Percentiles rank a stretch among this genome's conserved stretches.
phyloP scores from a whole-genome alignment of 92 coral and sea anemone species.

The Scolanthus callimorphus region DNA sequence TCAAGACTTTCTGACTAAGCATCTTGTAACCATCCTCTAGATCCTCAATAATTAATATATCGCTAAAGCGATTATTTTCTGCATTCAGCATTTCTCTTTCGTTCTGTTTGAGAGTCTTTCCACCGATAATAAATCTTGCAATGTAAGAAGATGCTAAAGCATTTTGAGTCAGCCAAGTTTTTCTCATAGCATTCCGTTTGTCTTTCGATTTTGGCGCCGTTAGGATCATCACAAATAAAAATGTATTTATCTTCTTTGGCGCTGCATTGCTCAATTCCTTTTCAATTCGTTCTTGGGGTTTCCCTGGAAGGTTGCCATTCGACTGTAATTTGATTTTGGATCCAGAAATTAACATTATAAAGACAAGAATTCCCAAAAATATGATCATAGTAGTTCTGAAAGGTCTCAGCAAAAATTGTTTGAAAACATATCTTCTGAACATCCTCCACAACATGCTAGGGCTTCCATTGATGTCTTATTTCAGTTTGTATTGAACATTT shows the following conservation, averaged over 20 bases:
- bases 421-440: conserved; percentile 33
- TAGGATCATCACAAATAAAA: conserved; percentile 65
- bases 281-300: too few relatives aligned
- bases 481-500: too few relatives aligned
- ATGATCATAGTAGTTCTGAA: conserved; percentile 26
- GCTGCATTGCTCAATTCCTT: too few relatives aligned
- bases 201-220: conserved; percentile 85
- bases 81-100: conserved; percentile 26
- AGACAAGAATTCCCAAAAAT: conserved; percentile 9
- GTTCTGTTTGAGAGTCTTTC: conserved; percentile 31
- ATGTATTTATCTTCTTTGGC: conserved; percentile 26
- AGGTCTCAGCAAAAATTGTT: conserved; percentile 28
- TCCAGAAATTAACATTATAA: conserved; percentile 9
- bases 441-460: conserved; percentile 6
- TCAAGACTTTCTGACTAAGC: conserved; percentile 71
- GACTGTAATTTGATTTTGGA: too few relatives aligned
- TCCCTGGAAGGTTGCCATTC: too few relatives aligned
- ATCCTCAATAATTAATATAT: conserved; percentile 67
- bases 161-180: conserved; percentile 75
- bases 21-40: conserved; percentile 77
- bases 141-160: conserved; percentile 20
- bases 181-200: conserved; percentile 77
- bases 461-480: too few relatives aligned
- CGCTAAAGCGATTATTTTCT: conserved; percentile 49
- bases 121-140: conserved; percentile 77